Evolutionary conservation across 2,113 vertebrate species (phyloP), one percentile per base, ranked within the genome.

Genomic region (Morphnarchus princeps): DNA sequence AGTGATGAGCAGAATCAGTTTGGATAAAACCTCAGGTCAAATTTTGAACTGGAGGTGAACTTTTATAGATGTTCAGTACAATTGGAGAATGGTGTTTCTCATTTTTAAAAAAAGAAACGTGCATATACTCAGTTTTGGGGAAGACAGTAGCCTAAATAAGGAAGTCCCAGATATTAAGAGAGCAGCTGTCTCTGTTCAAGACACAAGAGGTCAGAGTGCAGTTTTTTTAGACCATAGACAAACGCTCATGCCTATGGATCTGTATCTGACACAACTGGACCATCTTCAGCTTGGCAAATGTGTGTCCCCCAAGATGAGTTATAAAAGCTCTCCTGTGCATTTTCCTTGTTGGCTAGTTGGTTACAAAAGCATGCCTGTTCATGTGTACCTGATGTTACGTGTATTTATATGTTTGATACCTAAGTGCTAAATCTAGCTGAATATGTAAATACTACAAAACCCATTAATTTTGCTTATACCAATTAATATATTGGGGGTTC

Each of bases 1-100:
- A 88, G 32, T 57, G 54, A 80, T 88, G 52, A 77, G 67, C 47
- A 82, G 36, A 42, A 91, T 63, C 24, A 25, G 63, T 79, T n/a
- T 58, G 80, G 63, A 50, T 77, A 62, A 83, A 95, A 47, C 62
- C n/a, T 74, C 2, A 13, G 66, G 28, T 69, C 58, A 92, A 25
- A 63, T 72, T 85, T 86, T 86, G 69, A 87, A 40, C 55, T n/a
- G 66, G n/a, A 55, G 29, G 38, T 78, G 82, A 89, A 70, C 66
- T 66, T 80, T 13, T 49, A 3, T 31, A 38, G 49, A 7, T 47
- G 13, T 16, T 86, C 43, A 61, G 13, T 52, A 3, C 21, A 28
- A n/a, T 20, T 78, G 32, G 65, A 78, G 52, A 43, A 32, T 9
- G 18, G 3, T 40, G 36, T 45, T 55, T 67, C 70, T 85, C 3